Evolutionary conservation across 2,113 vertebrate genomes (phyloP), one percentile per base, ranked within the genome.

Genomic region (Zeus faber): DNA sequence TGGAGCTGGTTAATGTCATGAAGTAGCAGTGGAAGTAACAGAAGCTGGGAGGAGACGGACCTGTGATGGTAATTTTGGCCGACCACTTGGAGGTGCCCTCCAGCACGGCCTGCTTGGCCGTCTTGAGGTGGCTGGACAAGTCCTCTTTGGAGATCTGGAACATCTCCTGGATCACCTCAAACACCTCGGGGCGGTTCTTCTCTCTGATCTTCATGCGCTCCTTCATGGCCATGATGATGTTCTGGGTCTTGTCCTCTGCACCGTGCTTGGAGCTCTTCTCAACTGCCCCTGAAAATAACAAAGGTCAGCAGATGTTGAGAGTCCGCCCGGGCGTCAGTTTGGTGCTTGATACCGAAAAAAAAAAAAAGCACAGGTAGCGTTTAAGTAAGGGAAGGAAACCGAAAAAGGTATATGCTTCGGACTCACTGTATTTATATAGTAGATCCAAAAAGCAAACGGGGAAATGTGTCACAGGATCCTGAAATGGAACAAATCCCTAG

Each of bases 1-100:
- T n/a, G n/a, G n/a, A n/a, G n/a, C n/a, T n/a, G n/a, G n/a, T n/a
- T n/a, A n/a, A n/a, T n/a, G n/a, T n/a, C n/a, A n/a, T n/a, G n/a
- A n/a, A n/a, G n/a, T n/a, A n/a, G n/a, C n/a, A n/a, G n/a, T n/a
- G n/a, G 29, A 31, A 31, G 29, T 8, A 31, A 31, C 29, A 41
- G 16, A 39, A 2, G 20, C 9, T 31, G 16, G 11, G 54, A 33
- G 1, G 20, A 25, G 17, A n/a, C 82, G 82, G 59, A 98, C 97
- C 97, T 85, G 93, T 99, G 65, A 99, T 98, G 67, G 87, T 95
- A 81, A 99, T 89, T 86, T 99, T 99, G 58, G 97, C 96, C 1
- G 95, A 99, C 97, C 97, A 99, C 68, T 99, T 99, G 18, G 97
- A 99, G 2, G 95, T 99, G 49, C 97, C 97, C 17, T 98, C 95